Evolutionary conservation across 2,888 invertebrate genomes (phyloP), one percentile per base, ranked within the genome.

Genomic region (Pandemis cinnamomeana): DNA sequence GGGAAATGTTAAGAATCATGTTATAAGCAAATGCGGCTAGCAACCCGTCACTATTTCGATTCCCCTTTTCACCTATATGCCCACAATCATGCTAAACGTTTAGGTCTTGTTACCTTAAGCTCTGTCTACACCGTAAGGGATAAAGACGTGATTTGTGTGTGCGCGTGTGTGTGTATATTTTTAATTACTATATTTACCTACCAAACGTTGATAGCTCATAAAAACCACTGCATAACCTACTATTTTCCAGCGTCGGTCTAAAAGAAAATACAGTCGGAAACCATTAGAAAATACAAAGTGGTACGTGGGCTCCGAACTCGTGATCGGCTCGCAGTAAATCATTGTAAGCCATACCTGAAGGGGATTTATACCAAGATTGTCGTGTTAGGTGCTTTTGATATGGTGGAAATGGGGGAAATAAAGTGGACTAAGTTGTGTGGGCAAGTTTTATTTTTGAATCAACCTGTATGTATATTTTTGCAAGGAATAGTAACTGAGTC

Each of bases 281-380:
- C 68, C 51, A 48, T 69, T 15, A 64, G 64, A 64, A 70, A 69
- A 66, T 60, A 73, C 69, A 64, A 73, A 73, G 42, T 66, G 63
- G 46, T 44, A 70, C 69, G 64, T 64, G 72, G 63, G 73, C 58
- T 53, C 60, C 72, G 73, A 69, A 60, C 73, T 41, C 8, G 48
- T 55, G 64, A 70, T 66, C 69, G 51, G 64, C 41, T 51, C 58
- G 51, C 15, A 68, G 63, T 73, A 73, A 69, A 73, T 73, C 73
- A 73, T 73, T 70, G 44, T 73, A 73, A 73, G 73, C 73, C 46
- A 42, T 27, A 74, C 73, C 73, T 74, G 73, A 68, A 48, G 58
- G 66, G 73, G 64, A 64, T 69, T 73, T 73, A 69, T 67, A 15
- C 66, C 60, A 20, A 60, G 73, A 74, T 73, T 73, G 72, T 73